Conservation (phyloP, 2,888 invertebrate genomes). For the Drosophila parthenogenetica region DNA sequence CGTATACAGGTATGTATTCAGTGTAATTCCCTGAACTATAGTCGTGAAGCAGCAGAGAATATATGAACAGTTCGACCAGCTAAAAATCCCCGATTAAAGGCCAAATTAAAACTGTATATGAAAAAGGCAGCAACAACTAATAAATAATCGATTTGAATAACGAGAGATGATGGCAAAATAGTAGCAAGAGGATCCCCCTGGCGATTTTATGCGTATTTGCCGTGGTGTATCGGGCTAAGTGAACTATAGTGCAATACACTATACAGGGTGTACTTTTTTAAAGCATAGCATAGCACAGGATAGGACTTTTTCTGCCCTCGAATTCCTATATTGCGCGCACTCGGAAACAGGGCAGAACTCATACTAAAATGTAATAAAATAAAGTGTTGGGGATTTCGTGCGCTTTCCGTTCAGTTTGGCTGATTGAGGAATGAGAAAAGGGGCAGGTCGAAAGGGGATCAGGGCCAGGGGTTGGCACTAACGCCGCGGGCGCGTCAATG, state of each 20-base stretch:
- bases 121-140: constrained; percentile 23
- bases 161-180: constrained; percentile 6
- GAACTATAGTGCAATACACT: constrained; percentile 26
- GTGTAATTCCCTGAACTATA: background rate
- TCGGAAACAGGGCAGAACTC: constrained; percentile 27
- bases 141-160: constrained; percentile 48
- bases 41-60: background rate
- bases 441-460: background rate
- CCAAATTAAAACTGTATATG: constrained; percentile 31
- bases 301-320: constrained; percentile 7
- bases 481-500: constrained; percentile 56
- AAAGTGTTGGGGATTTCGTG: constrained; percentile 74
- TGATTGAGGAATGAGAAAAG: constrained; percentile 35
- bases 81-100: constrained; percentile 12
- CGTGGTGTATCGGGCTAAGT: constrained; percentile 16
- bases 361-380: constrained; percentile 78
- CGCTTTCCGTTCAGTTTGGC: constrained; percentile 46
- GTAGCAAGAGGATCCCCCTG: constrained; percentile 5
- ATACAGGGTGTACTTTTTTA: constrained; percentile 3
- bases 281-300: background rate
- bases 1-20: background rate
- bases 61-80: constrained; percentile 14
- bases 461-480: constrained; percentile 19
- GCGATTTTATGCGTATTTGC: constrained; percentile 22
- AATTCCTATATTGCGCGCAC: constrained; percentile 42